A percentile compares a stretch with the other conserved stretches of the same genome.
These are phyloP conservation scores for Macrotis lagotis DNA, from an alignment of 2,113 vertebrate species.

Conservation along the genomic window DNA sequence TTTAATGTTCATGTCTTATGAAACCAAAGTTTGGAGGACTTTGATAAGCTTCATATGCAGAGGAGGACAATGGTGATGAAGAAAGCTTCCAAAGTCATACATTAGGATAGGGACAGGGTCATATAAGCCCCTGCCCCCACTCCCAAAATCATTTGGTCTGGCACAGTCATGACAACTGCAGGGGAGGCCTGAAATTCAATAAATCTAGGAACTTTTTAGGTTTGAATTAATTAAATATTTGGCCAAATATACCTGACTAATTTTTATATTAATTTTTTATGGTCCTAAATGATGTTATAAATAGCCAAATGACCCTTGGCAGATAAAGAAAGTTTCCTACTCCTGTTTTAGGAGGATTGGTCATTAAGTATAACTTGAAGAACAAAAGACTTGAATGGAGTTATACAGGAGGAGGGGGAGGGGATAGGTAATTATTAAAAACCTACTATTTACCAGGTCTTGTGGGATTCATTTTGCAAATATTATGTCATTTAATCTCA, in stretches of 20 bases:
- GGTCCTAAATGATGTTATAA: too few relatives aligned
- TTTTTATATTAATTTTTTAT: too few relatives aligned
- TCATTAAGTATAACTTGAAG: neutral
- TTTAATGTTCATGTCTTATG: neutral
- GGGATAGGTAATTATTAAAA: neutral
- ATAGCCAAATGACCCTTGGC: too few relatives aligned
- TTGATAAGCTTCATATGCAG: neutral
- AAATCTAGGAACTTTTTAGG: too few relatives aligned
- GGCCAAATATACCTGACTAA: too few relatives aligned
- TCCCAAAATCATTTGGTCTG: too few relatives aligned
- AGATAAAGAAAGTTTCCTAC: too few relatives aligned
- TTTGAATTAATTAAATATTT: too few relatives aligned
- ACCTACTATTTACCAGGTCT: neutral
- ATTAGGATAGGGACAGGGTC: too few relatives aligned
- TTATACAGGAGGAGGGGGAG: neutral
- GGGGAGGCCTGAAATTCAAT: too few relatives aligned
- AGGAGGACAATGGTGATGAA: neutral
- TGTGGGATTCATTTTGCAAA: neutral
- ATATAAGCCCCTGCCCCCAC: too few relatives aligned
- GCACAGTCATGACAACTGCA: too few relatives aligned
- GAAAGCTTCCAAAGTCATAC: neutral
- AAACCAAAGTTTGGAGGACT: neutral
- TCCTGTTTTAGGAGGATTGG: neutral
- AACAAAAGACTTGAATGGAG: neutral
- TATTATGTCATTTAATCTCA: neutral